These are phyloP conservation scores for Cheilosia vernalis DNA, from an alignment of 2,888 invertebrate genomes.

Conservation along the genomic window DNA sequence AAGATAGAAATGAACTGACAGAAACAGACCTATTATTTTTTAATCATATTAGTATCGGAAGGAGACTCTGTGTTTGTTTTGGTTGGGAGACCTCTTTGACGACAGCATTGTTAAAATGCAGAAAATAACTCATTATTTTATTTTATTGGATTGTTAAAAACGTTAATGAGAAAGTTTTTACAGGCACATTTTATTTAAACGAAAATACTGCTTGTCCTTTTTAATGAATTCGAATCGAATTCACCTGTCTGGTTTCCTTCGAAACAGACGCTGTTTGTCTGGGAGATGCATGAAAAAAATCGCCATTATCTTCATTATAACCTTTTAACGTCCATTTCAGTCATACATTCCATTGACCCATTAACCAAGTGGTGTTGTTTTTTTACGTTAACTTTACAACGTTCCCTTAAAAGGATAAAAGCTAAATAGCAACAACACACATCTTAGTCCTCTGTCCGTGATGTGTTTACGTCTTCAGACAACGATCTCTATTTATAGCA, in stretches of 20 bases:
- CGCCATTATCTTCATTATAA: slow-evolving; percentile 1
- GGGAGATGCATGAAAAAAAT: background rate
- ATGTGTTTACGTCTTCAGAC: background rate
- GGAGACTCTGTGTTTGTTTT: too few species aligned
- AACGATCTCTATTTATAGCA: slow-evolving; percentile 4
- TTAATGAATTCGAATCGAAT: background rate
- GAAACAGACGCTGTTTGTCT: background rate
- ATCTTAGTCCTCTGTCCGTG: background rate
- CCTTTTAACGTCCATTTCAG: background rate
- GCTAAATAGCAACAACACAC: background rate
- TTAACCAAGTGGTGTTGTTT: slow-evolving; percentile 8
- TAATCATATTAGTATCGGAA: too few species aligned
- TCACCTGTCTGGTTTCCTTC: background rate
- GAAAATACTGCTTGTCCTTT: too few species aligned
- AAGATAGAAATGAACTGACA: too few species aligned
- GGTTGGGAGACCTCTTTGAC: too few species aligned
- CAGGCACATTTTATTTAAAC: too few species aligned
- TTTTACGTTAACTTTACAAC: background rate
- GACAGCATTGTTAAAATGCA: too few species aligned
- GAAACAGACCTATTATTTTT: too few species aligned
- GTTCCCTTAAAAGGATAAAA: background rate
- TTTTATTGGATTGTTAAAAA: too few species aligned
- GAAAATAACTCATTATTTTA: too few species aligned
- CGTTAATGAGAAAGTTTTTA: too few species aligned
- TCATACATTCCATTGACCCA: slow-evolving; percentile 18